Evolutionary conservation across 2,113 vertebrate genomes (phyloP).

Genomic region (Himantopus leucocephalus): DNA sequence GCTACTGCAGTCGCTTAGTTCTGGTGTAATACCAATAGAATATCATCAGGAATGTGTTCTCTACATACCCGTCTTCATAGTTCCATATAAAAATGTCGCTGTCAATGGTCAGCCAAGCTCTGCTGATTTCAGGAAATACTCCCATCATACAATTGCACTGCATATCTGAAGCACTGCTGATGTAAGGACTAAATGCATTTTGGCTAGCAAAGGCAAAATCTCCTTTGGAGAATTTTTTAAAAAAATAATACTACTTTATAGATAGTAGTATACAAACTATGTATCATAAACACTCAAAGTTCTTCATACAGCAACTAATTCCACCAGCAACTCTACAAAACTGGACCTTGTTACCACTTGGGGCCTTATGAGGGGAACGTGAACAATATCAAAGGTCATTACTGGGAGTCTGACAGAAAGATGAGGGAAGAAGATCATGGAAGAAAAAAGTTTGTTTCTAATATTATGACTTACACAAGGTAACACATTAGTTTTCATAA

Average conservation of each 20-base stretch:
- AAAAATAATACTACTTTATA: background rate
- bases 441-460: background rate
- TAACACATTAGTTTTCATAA: background rate
- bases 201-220: background rate
- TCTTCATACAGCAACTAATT: background rate
- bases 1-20: background rate
- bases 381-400: background rate
- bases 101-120: conserved; percentile 97
- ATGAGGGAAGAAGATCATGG: fast-evolving
- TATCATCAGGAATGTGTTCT: background rate
- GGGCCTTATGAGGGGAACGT: fast-evolving
- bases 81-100: conserved; percentile 99
- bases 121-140: conserved; percentile 92
- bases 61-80: conserved; percentile 93
- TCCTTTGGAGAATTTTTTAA: background rate
- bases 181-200: conserved; percentile 76
- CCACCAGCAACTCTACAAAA: background rate
- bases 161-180: conserved; percentile 83
- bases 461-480: background rate
- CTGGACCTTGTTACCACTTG: background rate
- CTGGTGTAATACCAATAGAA: background rate
- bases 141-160: conserved; percentile 99
- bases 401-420: background rate
- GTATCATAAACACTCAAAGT: background rate
- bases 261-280: background rate